Percentiles rank a stretch among this genome's conserved stretches.
Conservation (phyloP, 2,113 vertebrate species). For the Tragelaphus strepsiceros region DNA sequence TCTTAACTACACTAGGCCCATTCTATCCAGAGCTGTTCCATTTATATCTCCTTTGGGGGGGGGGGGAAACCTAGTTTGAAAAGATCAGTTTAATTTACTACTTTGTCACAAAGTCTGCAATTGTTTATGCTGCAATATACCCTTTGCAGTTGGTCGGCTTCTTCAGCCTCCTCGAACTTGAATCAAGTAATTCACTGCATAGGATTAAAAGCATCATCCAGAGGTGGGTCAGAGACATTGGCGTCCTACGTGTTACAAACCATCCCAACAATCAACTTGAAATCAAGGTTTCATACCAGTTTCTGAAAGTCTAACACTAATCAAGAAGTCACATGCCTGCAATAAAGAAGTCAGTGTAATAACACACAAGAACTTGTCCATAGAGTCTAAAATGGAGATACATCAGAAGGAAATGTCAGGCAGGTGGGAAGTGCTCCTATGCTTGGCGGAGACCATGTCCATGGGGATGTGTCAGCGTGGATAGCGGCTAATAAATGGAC, state of each 20-base stretch:
- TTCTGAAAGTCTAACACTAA: background rate
- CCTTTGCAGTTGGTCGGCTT: background rate
- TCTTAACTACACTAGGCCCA: background rate
- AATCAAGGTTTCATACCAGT: background rate
- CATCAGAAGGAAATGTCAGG: background rate
- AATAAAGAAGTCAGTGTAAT: background rate
- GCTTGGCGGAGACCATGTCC: background rate
- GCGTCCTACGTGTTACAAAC: background rate
- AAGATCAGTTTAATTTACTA: background rate
- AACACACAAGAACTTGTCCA: background rate
- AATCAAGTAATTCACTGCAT: too few relatives aligned
- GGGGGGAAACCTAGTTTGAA: background rate
- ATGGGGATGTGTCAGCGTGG: background rate
- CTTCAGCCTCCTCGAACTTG: background rate
- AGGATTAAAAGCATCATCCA: background rate
- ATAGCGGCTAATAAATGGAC: background rate
- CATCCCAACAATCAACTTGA: background rate
- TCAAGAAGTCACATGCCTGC: background rate
- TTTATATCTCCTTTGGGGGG: background rate
- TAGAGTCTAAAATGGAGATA: fast-evolving
- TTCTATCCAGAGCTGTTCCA: background rate
- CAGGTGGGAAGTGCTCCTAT: too few relatives aligned
- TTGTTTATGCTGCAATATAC: background rate
- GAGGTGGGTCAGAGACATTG: fast-evolving
- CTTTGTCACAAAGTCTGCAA: background rate